Evolutionary conservation across 2,113 vertebrate species (phyloP).

Genomic region (Pluvianellus socialis): DNA sequence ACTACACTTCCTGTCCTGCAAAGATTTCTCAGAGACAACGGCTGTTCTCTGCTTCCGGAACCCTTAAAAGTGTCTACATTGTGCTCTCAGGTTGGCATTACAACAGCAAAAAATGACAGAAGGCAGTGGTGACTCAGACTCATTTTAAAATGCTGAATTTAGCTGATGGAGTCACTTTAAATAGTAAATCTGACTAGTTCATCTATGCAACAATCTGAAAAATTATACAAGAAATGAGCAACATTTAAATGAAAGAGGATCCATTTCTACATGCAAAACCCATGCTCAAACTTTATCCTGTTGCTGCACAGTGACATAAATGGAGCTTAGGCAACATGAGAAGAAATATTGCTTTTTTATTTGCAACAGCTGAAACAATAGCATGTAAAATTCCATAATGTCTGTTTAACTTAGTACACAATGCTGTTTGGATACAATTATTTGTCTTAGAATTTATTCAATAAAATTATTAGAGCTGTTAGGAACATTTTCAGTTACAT

Average conservation of each 20-base stretch:
- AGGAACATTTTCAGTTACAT: not conserved
- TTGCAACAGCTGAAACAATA: not conserved
- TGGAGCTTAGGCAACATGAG: not conserved
- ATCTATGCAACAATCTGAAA: not conserved
- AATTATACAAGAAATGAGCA: not conserved
- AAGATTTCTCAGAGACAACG: not conserved
- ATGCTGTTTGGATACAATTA: not conserved
- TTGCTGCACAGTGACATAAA: not conserved
- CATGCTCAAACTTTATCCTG: not conserved
- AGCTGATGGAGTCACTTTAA: not conserved
- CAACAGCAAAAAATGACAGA: not conserved
- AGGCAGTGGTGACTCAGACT: not conserved
- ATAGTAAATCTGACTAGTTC: not conserved
- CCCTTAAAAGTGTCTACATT: not conserved
- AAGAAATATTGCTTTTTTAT: not conserved
- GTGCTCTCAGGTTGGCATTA: not conserved
- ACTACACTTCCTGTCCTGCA: not conserved
- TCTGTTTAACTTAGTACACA: not conserved
- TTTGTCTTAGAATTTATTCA: not conserved
- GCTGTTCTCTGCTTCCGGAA: not conserved
- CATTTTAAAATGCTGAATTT: not conserved
- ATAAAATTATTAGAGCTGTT: not conserved
- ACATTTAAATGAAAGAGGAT: not conserved
- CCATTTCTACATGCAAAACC: not conserved
- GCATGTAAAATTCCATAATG: not conserved